Conservation (phyloP, 2,797 vertebrate species). For the Cynodonichthys magdalenae region DNA sequence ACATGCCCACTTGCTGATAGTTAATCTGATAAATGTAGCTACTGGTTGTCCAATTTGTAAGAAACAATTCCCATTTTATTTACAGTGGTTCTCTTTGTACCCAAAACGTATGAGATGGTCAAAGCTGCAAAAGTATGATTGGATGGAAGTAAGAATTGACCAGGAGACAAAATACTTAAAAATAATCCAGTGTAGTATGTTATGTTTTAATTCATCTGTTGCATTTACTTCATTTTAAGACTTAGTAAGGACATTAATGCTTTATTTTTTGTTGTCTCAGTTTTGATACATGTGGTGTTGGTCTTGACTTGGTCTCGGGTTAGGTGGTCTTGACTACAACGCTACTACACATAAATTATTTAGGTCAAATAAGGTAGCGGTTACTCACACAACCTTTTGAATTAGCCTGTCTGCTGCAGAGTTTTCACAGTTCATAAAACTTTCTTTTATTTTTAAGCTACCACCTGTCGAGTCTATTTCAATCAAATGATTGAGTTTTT, state of each 20-base stretch:
- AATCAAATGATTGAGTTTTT: neutral
- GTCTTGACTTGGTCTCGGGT: too few relatives aligned
- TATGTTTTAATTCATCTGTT: neutral
- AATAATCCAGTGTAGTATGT: neutral
- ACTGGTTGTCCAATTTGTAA: too few relatives aligned
- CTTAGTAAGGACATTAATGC: neutral
- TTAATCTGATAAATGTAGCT: too few relatives aligned
- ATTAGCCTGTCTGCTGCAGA: conserved; percentile 2
- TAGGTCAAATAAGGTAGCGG: neutral
- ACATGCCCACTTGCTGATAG: too few relatives aligned
- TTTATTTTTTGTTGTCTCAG: neutral
- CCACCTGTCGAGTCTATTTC: conserved; percentile 1
- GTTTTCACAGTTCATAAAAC: conserved; percentile 30
- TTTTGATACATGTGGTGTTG: too few relatives aligned
- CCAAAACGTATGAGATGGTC: too few relatives aligned
- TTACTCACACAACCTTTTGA: neutral
- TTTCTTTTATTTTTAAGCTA: conserved; percentile 10
- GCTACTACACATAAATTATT: neutral
- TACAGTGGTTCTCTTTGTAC: too few relatives aligned
- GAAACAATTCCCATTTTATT: too few relatives aligned
- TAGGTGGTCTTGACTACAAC: too few relatives aligned
- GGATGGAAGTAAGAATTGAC: too few relatives aligned
- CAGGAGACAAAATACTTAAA: too few relatives aligned
- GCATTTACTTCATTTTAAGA: neutral
- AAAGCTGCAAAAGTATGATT: too few relatives aligned